A percentile compares a stretch with the other conserved stretches of the same genome.
Evolutionary conservation across 2,888 invertebrate species (phyloP).

Genomic region (Sminthurides aquaticus): DNA sequence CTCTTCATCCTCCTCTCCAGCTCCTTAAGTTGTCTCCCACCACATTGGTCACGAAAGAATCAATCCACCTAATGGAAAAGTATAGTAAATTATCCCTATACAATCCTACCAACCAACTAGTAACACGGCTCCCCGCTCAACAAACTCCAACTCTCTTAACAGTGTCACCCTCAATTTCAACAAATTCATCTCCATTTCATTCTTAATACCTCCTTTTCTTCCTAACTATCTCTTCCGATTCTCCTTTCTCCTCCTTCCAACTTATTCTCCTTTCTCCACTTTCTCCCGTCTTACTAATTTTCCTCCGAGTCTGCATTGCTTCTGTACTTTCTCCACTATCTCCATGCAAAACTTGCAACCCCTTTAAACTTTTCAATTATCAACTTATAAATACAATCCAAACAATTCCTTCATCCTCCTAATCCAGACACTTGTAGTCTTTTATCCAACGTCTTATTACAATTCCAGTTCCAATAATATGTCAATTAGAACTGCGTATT

Average conservation of each 20-base stretch:
- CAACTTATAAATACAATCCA: conserved; percentile 15
- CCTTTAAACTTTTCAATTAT: conserved; percentile 24
- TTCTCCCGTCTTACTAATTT: no score
- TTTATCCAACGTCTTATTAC: no score
- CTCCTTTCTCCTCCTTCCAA: not conserved
- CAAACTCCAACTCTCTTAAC: not conserved
- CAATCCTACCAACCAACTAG: not conserved
- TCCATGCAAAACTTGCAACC: not conserved
- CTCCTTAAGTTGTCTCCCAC: conserved; percentile 28
- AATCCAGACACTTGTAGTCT: no score
- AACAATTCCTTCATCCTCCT: conserved; percentile 4
- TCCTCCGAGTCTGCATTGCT: no score
- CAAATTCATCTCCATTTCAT: not conserved
- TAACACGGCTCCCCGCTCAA: not conserved
- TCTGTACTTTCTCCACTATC: no score
- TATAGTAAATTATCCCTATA: conserved; percentile 43
- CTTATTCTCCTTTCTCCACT: conserved; percentile 1
- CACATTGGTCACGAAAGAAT: conserved; percentile 43
- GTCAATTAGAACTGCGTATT: no score
- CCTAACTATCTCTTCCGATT: no score
- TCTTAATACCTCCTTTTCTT: not conserved
- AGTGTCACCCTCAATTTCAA: not conserved
- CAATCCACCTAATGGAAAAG: conserved; percentile 44
- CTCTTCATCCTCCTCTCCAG: not conserved
- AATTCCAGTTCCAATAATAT: no score